phyloP scores from a whole-genome alignment of 2,797 vertebrate genomes.

The Heliangelus exortis region DNA sequence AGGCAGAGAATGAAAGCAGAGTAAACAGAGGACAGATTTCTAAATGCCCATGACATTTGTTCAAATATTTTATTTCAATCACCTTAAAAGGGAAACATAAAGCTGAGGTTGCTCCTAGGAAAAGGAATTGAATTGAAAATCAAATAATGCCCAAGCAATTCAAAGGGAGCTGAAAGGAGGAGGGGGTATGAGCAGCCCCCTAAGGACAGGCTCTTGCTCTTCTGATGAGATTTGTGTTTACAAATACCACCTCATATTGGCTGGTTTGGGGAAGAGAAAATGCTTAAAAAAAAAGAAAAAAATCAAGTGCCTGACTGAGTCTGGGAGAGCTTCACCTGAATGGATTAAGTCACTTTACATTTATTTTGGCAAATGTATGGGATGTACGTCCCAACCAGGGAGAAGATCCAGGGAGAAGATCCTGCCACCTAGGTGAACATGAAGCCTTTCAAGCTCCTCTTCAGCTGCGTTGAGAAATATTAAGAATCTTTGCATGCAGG shows the following conservation, averaged over 20 bases:
- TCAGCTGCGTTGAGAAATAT: not conserved
- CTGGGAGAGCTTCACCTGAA: not conserved
- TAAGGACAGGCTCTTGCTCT: not conserved
- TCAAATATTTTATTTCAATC: constrained; percentile 75
- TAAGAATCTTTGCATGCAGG: not conserved
- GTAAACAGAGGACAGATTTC: constrained; percentile 69
- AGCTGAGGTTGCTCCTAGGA: constrained; percentile 52
- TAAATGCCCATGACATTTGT: constrained; percentile 73
- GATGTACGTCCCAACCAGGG: not conserved
- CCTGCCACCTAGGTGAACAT: not conserved
- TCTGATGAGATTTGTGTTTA: not conserved
- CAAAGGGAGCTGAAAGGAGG: not conserved
- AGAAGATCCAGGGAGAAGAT: not conserved
- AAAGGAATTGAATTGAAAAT: constrained; percentile 62
- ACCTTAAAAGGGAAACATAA: constrained; percentile 73
- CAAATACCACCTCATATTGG: not conserved
- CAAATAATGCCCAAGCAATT: constrained; percentile 47
- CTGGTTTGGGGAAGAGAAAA: not conserved
- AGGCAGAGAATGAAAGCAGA: constrained; percentile 53
- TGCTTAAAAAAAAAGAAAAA: not conserved
- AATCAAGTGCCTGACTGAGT: not conserved
- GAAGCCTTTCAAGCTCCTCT: accelerated
- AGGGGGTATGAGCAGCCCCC: not conserved
- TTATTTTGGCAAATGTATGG: not conserved
- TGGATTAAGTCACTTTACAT: not conserved